Evolutionary conservation across 2,888 invertebrate species (phyloP).

Genomic region (Allygus modestus): DNA sequence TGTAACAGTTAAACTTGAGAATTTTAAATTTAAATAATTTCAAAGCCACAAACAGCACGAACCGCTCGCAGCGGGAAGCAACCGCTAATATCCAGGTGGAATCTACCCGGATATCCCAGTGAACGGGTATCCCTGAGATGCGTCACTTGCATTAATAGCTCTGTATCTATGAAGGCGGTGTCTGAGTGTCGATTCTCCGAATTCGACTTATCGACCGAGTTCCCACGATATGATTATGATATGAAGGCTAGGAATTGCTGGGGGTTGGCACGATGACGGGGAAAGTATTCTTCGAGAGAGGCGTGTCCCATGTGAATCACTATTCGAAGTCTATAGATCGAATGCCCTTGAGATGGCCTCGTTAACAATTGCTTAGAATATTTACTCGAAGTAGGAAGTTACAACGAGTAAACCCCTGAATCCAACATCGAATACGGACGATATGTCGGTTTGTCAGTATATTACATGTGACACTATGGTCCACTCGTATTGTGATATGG

Average conservation of each 20-base stretch:
- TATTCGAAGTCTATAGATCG: background rate
- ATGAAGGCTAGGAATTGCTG: background rate
- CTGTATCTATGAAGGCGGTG: background rate
- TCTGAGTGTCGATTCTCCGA: slow-evolving; percentile 5
- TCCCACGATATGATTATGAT: slow-evolving; percentile 11
- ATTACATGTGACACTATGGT: too few relatives aligned
- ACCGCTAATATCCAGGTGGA: background rate
- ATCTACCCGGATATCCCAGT: slow-evolving; percentile 12
- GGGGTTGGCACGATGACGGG: background rate
- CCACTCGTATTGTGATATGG: too few relatives aligned
- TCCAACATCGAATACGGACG: too few relatives aligned
- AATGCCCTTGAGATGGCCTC: background rate
- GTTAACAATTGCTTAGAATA: too few relatives aligned
- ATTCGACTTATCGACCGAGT: slow-evolving; percentile 31
- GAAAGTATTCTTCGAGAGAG: background rate
- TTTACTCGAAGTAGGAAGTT: too few relatives aligned
- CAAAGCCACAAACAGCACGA: background rate
- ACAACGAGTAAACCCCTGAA: too few relatives aligned
- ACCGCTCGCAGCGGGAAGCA: background rate
- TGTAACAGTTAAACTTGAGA: background rate
- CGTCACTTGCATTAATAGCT: slow-evolving; percentile 39
- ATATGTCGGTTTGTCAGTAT: too few relatives aligned
- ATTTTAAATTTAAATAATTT: background rate
- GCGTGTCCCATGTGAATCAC: background rate
- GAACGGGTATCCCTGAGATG: slow-evolving; percentile 8